A percentile compares a stretch with the other conserved stretches of the same genome.
Evolutionary conservation across 1,140 invertebrate species (phyloP).

Genomic region (Brachionus sp.): DNA sequence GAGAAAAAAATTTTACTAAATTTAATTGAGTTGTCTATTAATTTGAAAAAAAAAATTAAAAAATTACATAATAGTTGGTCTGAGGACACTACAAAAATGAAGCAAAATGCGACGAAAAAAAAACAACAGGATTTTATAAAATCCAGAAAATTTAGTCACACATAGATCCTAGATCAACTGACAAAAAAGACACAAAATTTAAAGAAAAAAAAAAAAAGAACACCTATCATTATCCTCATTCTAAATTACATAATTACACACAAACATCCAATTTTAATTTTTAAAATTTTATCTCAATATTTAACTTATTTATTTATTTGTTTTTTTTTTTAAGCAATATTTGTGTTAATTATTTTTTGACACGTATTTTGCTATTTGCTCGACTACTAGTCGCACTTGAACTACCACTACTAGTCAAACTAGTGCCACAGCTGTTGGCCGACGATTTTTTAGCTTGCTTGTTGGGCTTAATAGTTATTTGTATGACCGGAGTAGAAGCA

Average conservation of each 20-base stretch:
- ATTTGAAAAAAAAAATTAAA: not conserved
- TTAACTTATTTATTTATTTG: slow-evolving; percentile 14
- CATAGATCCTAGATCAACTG: slow-evolving; percentile 14
- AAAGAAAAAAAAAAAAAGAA: not conserved
- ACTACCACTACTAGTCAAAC: not conserved
- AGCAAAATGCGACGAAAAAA: not conserved
- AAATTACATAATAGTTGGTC: slow-evolving; percentile 24
- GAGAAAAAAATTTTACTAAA: slow-evolving; percentile 35
- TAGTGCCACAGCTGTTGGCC: slow-evolving; percentile 12
- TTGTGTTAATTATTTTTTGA: slow-evolving; percentile 7
- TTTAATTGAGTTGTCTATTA: slow-evolving; percentile 44
- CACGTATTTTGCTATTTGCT: slow-evolving; percentile 21
- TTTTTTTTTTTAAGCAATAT: not conserved
- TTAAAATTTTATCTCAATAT: slow-evolving; percentile 43
- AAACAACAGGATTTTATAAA: slow-evolving; percentile 36
- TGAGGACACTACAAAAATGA: not conserved
- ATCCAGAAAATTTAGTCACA: slow-evolving; percentile 16
- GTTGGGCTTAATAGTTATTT: not conserved
- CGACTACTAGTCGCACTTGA: slow-evolving; percentile 25
- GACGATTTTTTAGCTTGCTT: not conserved
- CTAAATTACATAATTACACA: not conserved
- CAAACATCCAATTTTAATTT: not conserved
- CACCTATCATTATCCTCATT: slow-evolving; percentile 7
- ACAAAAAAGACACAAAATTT: not conserved
- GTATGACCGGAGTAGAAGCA: not conserved